Conservation (phyloP, 37 sponge, comb jelly and placozoan species). For the Aplysina aerophoba region DNA sequence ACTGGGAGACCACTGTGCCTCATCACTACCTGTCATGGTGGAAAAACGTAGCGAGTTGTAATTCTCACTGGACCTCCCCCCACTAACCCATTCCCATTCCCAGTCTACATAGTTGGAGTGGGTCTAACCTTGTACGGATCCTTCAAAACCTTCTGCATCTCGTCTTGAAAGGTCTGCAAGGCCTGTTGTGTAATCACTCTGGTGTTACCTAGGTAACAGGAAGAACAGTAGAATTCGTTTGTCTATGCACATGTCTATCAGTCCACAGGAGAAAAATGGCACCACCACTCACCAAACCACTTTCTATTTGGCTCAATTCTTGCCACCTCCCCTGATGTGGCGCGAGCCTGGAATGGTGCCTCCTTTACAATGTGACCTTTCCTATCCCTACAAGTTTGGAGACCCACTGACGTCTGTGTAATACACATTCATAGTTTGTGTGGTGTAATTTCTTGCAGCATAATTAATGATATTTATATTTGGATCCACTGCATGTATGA, state of each 20-base stretch:
- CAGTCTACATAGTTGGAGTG: too few relatives aligned
- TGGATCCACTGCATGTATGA: too few relatives aligned
- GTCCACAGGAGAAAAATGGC: not conserved
- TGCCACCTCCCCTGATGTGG: slow-evolving; percentile 86
- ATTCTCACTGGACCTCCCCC: too few relatives aligned
- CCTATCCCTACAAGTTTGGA: slow-evolving; percentile 79
- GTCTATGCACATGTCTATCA: not conserved
- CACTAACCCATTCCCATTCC: too few relatives aligned
- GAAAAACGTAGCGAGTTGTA: not conserved
- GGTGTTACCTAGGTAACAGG: slow-evolving; percentile 78
- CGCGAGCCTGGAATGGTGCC: slow-evolving; percentile 88
- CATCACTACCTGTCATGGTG: slow-evolving; percentile 85
- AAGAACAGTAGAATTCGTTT: not conserved
- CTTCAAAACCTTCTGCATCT: slow-evolving; percentile 89
- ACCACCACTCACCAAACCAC: slow-evolving; percentile 91
- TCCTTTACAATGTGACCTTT: slow-evolving; percentile 82
- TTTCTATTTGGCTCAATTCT: slow-evolving; percentile 96
- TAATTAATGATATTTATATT: too few relatives aligned
- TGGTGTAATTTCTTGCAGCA: too few relatives aligned
- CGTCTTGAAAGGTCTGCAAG: slow-evolving; percentile 95
- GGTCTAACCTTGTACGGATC: slow-evolving; percentile 89
- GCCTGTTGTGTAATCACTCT: slow-evolving; percentile 87
- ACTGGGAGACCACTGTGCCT: slow-evolving; percentile 88
- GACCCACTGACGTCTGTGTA: too few relatives aligned
- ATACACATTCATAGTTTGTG: too few relatives aligned